Evolutionary conservation across 2,113 vertebrate species (phyloP).

Genomic region (Tachysurus fulvidraco): DNA sequence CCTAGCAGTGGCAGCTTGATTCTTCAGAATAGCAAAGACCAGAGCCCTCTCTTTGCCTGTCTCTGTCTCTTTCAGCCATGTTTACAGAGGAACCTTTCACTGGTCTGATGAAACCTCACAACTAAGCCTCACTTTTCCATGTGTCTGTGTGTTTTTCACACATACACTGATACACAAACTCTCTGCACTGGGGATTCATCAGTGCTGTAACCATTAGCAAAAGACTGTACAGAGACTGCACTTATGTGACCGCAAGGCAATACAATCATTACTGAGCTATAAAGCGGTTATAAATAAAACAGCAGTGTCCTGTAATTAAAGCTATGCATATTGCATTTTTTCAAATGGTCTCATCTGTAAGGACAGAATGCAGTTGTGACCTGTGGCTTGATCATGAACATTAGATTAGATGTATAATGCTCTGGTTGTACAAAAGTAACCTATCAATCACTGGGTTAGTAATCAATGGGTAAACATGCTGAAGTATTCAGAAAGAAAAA

Average conservation of each 20-base stretch:
- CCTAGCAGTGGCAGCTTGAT: no score
- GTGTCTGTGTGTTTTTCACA: slow-evolving; percentile 16
- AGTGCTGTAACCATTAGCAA: slow-evolving; percentile 30
- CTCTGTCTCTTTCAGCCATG: neutral
- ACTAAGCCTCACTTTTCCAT: neutral
- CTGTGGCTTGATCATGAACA: neutral
- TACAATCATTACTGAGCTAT: slow-evolving; percentile 35
- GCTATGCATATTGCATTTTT: slow-evolving; percentile 9
- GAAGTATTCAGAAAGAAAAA: neutral
- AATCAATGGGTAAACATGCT: neutral
- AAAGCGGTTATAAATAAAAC: slow-evolving; percentile 30
- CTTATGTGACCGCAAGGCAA: slow-evolving; percentile 35
- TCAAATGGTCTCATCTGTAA: neutral
- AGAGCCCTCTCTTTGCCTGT: neutral
- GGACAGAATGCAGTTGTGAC: neutral
- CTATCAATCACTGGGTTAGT: neutral
- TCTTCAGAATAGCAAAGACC: slow-evolving; percentile 8
- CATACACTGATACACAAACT: neutral
- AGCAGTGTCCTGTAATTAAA: slow-evolving; percentile 32
- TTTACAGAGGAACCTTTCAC: slow-evolving; percentile 26
- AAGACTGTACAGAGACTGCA: slow-evolving; percentile 32
- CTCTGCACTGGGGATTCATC: slow-evolving; percentile 17
- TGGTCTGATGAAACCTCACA: neutral
- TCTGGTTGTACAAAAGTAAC: slow-evolving; percentile 44
- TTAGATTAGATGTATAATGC: slow-evolving; percentile 17